phyloP scores from a whole-genome alignment of 2,888 invertebrate genomes.

The Hydraecia micacea region DNA sequence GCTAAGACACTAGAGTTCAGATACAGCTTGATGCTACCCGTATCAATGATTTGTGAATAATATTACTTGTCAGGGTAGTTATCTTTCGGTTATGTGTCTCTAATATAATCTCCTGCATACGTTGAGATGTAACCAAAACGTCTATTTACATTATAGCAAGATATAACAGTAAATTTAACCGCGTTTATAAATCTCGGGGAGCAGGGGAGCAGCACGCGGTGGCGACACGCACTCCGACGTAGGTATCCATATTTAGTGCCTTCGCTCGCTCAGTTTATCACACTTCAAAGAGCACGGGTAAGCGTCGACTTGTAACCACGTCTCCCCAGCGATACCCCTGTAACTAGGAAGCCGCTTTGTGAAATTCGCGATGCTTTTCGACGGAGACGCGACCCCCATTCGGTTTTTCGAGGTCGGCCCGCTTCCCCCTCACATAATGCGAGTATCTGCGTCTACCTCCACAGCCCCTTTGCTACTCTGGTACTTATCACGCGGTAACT shows the following conservation, averaged over 20 bases:
- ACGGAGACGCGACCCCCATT: slow-evolving; percentile 83
- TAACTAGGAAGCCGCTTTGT: slow-evolving; percentile 88
- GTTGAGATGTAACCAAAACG: slow-evolving; percentile 46
- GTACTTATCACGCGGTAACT: slow-evolving; percentile 73
- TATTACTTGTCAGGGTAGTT: neutral
- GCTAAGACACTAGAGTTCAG: neutral
- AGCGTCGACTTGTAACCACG: slow-evolving; percentile 83
- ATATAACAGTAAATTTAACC: slow-evolving; percentile 74
- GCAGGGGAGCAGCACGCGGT: slow-evolving; percentile 74
- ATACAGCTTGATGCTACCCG: neutral
- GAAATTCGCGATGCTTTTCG: slow-evolving; percentile 87
- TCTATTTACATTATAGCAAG: slow-evolving; percentile 63
- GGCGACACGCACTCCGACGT: slow-evolving; percentile 78
- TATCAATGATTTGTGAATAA: neutral
- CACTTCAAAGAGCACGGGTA: slow-evolving; percentile 87
- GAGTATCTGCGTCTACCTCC: slow-evolving; percentile 71
- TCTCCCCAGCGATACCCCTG: slow-evolving; percentile 80
- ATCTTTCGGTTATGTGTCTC: slow-evolving; percentile 5
- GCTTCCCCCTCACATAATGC: slow-evolving; percentile 79
- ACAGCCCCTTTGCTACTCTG: slow-evolving; percentile 68
- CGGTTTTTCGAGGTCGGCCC: slow-evolving; percentile 88
- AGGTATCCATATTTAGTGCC: slow-evolving; percentile 82
- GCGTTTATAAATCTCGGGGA: slow-evolving; percentile 77
- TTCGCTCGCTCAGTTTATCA: slow-evolving; percentile 84
- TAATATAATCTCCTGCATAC: slow-evolving; percentile 25